Conservation (phyloP, 2,113 vertebrate species). For the Prolemur simus region DNA sequence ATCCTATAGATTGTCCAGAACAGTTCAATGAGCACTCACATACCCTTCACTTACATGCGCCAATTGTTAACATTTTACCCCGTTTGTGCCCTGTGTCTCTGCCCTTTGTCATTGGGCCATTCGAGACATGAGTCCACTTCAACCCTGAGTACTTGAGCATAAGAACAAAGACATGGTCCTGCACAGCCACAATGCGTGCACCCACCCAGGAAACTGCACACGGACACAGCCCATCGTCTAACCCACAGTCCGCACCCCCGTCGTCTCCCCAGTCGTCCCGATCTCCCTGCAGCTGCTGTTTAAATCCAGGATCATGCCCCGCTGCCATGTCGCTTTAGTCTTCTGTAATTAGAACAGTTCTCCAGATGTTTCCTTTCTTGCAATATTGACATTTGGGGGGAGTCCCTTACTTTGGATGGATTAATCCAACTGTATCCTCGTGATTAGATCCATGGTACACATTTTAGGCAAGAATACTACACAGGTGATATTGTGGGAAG, state of each 20-base stretch:
- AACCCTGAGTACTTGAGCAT: background rate
- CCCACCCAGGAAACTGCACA: background rate
- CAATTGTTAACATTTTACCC: background rate
- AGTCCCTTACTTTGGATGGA: background rate
- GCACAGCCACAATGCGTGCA: background rate
- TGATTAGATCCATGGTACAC: background rate
- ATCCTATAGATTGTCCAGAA: background rate
- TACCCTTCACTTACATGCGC: background rate
- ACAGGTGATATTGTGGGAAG: background rate
- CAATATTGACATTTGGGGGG: background rate
- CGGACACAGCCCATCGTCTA: no score
- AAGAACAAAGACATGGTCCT: background rate
- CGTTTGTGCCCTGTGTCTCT: background rate
- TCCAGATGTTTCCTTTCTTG: background rate
- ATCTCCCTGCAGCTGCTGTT: background rate
- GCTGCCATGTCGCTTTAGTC: accelerated
- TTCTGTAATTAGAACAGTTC: background rate
- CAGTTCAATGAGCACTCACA: background rate
- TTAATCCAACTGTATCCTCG: background rate
- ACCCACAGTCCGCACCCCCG: background rate
- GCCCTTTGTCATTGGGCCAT: background rate
- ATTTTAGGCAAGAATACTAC: background rate
- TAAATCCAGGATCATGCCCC: background rate
- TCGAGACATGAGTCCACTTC: background rate
- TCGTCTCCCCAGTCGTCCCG: no score